phyloP scores from a whole-genome alignment of 2,888 invertebrate species.

The Rhogogaster chlorosoma region DNA sequence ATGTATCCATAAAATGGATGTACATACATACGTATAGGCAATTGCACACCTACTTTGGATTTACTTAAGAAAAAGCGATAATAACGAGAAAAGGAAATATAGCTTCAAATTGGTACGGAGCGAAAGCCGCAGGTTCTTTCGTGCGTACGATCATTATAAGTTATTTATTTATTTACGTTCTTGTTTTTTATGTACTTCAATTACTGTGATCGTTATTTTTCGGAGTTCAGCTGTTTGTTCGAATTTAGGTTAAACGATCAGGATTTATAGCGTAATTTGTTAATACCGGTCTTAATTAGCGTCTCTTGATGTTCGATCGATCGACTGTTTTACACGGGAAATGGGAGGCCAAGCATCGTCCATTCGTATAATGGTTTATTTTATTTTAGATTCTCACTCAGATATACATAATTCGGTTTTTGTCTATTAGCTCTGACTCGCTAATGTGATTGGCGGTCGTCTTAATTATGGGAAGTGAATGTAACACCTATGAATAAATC shows the following conservation, averaged over 20 bases:
- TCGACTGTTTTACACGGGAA: not conserved
- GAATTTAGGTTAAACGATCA: not conserved
- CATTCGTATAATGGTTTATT: not conserved
- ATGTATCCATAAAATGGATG: not conserved
- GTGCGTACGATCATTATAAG: not conserved
- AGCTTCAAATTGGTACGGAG: not conserved
- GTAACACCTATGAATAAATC: conserved; percentile 1
- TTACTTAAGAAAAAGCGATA: not conserved
- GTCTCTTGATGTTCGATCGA: not conserved
- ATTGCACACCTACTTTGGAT: not conserved
- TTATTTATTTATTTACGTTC: not conserved
- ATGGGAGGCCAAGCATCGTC: not conserved
- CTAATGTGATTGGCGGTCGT: not conserved
- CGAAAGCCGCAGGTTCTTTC: not conserved
- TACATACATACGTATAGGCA: not conserved
- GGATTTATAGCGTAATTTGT: conserved; percentile 27
- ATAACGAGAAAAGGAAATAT: not conserved
- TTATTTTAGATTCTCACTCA: not conserved
- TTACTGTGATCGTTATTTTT: not conserved
- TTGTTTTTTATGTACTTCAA: not conserved
- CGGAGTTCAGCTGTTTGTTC: not conserved
- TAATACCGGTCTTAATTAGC: conserved; percentile 14
- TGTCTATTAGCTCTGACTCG: not conserved
- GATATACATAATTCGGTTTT: not conserved
- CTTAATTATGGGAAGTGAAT: conserved; percentile 24